Evolutionary conservation across 1,140 invertebrate species (phyloP), one percentile per base, ranked within the genome.

Genomic region (Nasonia giraulti): DNA sequence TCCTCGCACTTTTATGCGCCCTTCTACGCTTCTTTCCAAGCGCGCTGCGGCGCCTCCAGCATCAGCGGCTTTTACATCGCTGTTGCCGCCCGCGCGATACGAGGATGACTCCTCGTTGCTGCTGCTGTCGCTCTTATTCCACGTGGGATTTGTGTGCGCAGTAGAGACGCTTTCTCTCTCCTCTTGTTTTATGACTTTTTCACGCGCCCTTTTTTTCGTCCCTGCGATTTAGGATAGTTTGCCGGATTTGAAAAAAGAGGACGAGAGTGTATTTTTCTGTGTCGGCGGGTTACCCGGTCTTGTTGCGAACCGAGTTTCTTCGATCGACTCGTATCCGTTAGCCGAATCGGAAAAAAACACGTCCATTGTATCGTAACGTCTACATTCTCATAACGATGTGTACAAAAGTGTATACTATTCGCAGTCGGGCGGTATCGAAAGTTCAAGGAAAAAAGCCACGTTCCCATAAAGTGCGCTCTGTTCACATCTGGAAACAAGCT

Each of bases 171-270:
- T 81, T 44, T 11, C 31, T 47, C 4, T 37, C 33, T 68, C 10
- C 23, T 74, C 14, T 66, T 10, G 37, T 75, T 84, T 80, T 62
- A 85, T 62, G 31, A 27, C 50, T 37, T 80, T 76, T 81, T 76
- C 1, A 47, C 33, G 47, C 27, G 71, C 55, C 47, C 40, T 84
- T 81, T 81, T 87, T 88, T 88, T 87, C 76, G 82, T 33, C 85
- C 50, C 85, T 50, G 84, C 71, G 85, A 88, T 89, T 89, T 87
- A 86, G 86, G 87, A 87, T 88, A 87, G 84, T 87, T 88, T 12
- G 33, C 23, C 27, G 12, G 68, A 17, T 77, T 47, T 14, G 47
- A 50, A 8, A 77, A 50, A 77, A 10, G 44, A 77, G 27, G 33
- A 73, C 69, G 69, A 3, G 74, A 47, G 40, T 12, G 23, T 14